phyloP scores from a whole-genome alignment of 1,140 invertebrate species.

The Brachionus paranguensis region DNA sequence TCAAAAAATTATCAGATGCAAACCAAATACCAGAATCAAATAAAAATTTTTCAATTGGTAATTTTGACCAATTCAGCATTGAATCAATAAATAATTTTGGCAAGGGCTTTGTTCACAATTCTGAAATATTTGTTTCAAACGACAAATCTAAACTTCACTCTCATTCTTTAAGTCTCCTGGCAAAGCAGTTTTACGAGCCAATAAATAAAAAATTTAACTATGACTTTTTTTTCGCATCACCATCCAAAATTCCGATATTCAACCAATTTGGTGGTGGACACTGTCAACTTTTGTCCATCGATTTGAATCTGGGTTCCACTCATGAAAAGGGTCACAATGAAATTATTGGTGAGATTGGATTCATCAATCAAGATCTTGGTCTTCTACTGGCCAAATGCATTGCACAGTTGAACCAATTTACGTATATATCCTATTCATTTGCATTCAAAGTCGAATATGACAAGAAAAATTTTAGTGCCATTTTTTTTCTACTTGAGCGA shows the following conservation, averaged over 20 bases:
- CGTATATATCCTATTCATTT: neutral
- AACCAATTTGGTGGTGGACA: neutral
- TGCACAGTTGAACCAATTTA: neutral
- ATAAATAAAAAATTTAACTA: conserved; percentile 11
- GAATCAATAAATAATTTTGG: conserved; percentile 23
- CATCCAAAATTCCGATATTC: neutral
- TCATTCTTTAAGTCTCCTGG: neutral
- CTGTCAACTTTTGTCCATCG: neutral
- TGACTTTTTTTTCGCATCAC: neutral
- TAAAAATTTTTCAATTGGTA: neutral
- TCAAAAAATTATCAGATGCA: neutral
- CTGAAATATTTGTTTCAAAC: neutral
- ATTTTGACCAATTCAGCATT: neutral
- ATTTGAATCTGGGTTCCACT: neutral
- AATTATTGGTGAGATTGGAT: neutral
- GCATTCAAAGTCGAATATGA: neutral
- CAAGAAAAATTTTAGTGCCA: neutral
- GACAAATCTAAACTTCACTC: conserved; percentile 1
- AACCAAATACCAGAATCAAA: neutral
- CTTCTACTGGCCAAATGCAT: neutral
- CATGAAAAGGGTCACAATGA: neutral
- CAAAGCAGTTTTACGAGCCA: neutral
- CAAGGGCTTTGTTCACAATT: neutral
- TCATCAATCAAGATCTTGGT: neutral
- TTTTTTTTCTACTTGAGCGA: neutral